These are phyloP conservation scores for Anthrax anthrax DNA, from an alignment of 2,888 invertebrate species.

Conservation along the genomic window DNA sequence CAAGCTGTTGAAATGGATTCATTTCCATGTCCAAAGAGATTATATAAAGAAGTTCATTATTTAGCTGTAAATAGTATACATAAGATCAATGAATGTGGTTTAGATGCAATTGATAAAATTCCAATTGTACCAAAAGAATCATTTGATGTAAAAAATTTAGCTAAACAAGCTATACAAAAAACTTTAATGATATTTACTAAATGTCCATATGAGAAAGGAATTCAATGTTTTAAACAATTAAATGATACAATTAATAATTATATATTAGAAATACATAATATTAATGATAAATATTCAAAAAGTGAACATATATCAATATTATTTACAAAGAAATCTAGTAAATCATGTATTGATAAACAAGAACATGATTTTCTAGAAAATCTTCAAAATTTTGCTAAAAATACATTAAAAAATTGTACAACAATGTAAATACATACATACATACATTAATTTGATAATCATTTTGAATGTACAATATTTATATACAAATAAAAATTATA, in stretches of 20 bases:
- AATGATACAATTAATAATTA: not conserved
- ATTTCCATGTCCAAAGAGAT: not conserved
- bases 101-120: not conserved
- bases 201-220: not conserved
- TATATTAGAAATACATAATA: not conserved
- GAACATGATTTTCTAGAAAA: not conserved
- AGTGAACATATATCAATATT: not conserved
- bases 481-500: no score
- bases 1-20: not conserved
- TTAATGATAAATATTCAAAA: not conserved
- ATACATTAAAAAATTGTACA: not conserved
- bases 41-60: not conserved
- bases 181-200: not conserved
- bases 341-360: not conserved
- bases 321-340: not conserved
- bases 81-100: not conserved
- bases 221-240: not conserved
- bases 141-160: not conserved
- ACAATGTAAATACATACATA: no score
- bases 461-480: no score
- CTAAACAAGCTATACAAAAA: not conserved
- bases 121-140: not conserved
- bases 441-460: no score
- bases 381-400: not conserved
- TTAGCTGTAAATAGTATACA: not conserved